Base-by-base conservation (phyloP, 2,113 vertebrate species). In the Chionis minor region DNA sequence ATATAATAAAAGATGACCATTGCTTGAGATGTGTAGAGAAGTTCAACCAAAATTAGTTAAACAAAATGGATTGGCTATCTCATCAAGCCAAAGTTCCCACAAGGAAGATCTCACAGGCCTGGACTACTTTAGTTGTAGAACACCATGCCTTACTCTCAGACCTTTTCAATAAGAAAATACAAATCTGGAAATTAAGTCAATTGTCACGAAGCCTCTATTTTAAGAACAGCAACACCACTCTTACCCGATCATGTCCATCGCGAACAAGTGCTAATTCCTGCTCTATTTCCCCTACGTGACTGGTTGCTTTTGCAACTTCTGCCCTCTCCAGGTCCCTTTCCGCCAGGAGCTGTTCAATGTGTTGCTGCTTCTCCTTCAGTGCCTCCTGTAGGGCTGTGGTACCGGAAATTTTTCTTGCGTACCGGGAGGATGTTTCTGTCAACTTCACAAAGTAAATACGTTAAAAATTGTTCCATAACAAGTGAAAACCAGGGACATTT, bases 361-460 rank as follows among this genome's bases (percentile, higher is more conserved):
- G 99, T 97, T 99, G 99, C 97, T 99, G 99, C 94, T 99, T 99
- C 98, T 99, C 99, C 97, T 99, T 99, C 96, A 99, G 98, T 1
- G 99, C 99, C 97, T 99, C 99, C 97, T 99, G 99, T 49, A 99
- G 97, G 35, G 99, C 99, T 3, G 99, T 99, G 96, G 99, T 99
- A 94, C 99, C 99, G 15, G 99, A 99, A 95, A 99, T 99, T 98
- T 99, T 99, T 56, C 99, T 98, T 91, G 98, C 98, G 84, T 99
- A 99, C 22, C 99, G 98, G 8, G 99, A 99, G 7, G 99, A 99
- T 13, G 99, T 99, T 98, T 99, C 99, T 14, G 99, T 99, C 97
- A 99, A 97, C 99, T 99, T 97, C 72, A 97, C 79, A 95, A 97
- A 86, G 84, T 30, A 96, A 75, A 96, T 5, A 74, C 0, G 12